phyloP scores from a whole-genome alignment of 2,888 invertebrate genomes.

The Drymonia ruficornis region DNA sequence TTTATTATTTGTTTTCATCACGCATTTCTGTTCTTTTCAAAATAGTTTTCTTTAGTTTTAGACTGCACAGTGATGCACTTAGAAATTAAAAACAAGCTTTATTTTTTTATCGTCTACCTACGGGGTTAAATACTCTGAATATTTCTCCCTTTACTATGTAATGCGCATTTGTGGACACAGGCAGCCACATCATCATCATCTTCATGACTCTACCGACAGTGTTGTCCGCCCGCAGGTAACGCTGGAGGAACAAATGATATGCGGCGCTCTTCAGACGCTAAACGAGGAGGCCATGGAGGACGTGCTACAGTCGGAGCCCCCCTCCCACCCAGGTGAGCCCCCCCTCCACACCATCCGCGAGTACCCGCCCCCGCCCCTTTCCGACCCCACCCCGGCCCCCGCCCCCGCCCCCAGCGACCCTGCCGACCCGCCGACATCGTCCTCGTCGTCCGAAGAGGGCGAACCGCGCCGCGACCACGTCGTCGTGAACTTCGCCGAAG shows the following conservation, averaged over 20 bases:
- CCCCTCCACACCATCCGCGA: constrained; percentile 68
- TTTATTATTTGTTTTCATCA: too few species aligned
- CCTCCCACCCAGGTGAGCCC: constrained; percentile 83
- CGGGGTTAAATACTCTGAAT: too few species aligned
- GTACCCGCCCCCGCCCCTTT: constrained; percentile 45
- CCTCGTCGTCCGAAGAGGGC: constrained; percentile 2
- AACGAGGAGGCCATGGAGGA: constrained; percentile 98
- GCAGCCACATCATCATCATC: too few species aligned
- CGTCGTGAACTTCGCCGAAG: constrained; percentile 65
- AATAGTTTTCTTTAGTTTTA: neutral
- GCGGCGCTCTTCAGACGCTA: constrained; percentile 95
- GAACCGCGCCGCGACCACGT: constrained; percentile 45
- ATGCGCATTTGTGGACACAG: too few species aligned
- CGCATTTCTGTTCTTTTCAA: neutral
- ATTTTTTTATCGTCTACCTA: too few species aligned
- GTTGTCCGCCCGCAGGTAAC: constrained; percentile 89
- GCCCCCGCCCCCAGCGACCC: constrained; percentile 25
- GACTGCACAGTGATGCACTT: too few species aligned
- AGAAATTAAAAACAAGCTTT: too few species aligned
- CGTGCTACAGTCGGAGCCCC: constrained; percentile 89
- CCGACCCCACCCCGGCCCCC: constrained; percentile 29
- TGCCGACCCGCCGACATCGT: constrained; percentile 1
- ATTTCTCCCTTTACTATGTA: too few species aligned
- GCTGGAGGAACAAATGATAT: constrained; percentile 97
- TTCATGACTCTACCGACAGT: constrained; percentile 7